phyloP scores from a whole-genome alignment of 2,797 vertebrate genomes.

The Mus caroli region DNA sequence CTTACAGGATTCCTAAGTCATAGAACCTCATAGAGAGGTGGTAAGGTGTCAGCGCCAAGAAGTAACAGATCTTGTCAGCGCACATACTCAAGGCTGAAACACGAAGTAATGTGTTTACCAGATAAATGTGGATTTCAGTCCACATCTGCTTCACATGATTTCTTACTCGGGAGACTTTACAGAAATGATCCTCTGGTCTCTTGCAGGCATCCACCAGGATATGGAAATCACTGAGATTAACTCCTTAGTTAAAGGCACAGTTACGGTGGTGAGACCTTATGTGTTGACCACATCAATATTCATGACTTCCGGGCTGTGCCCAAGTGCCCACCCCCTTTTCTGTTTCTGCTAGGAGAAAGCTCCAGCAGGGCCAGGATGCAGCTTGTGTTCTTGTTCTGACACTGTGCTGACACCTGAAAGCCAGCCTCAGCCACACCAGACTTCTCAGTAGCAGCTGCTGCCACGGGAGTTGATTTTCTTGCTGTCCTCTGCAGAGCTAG shows the following conservation, averaged over 20 bases:
- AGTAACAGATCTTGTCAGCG: fast-evolving
- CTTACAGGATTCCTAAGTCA: neutral
- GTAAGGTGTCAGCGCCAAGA: neutral
- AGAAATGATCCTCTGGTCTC: constrained; percentile 19
- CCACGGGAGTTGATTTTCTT: neutral
- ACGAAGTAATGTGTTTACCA: neutral
- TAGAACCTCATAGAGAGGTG: neutral
- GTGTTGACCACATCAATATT: constrained; percentile 74
- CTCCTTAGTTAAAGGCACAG: constrained; percentile 72
- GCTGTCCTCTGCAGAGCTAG: neutral
- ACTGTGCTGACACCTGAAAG: neutral
- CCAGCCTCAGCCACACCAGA: neutral
- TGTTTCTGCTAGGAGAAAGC: neutral
- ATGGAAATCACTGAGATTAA: constrained; percentile 75
- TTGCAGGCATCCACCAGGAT: constrained; percentile 11
- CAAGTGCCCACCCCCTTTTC: neutral
- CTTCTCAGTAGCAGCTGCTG: neutral
- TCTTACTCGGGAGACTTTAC: neutral
- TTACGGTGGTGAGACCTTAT: constrained; percentile 70
- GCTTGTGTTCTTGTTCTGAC: neutral
- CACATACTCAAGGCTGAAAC: neutral
- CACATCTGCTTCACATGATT: constrained; percentile 57
- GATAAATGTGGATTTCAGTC: neutral
- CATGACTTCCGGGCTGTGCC: constrained; percentile 28
- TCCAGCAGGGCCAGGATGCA: neutral